A percentile compares a stretch with the other conserved stretches of the same genome.
Conservation (phyloP, 2,797 vertebrate species). For the Enteromius paludinosus region DNA sequence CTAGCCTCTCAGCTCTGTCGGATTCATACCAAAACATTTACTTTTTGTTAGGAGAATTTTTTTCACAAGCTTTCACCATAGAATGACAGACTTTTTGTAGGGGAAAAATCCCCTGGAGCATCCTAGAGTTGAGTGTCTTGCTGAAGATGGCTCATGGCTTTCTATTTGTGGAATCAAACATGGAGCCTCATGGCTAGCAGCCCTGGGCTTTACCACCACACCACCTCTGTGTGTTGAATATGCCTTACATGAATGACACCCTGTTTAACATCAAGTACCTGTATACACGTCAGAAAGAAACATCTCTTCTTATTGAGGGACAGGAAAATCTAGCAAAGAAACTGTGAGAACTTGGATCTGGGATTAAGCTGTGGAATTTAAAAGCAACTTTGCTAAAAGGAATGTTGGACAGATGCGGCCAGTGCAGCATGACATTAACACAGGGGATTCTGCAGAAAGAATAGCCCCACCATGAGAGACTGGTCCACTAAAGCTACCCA, state of each 20-base stretch:
- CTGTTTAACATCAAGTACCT: neutral
- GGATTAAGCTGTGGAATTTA: neutral
- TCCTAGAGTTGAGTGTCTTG: conserved; percentile 11
- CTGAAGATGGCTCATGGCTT: neutral
- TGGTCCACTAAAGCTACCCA: neutral
- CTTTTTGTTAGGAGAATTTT: neutral
- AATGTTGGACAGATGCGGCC: neutral
- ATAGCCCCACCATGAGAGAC: neutral
- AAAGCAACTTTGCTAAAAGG: neutral
- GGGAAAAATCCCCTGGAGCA: neutral
- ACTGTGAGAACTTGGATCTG: neutral
- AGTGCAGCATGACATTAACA: neutral
- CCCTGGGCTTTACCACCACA: neutral
- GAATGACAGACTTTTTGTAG: neutral
- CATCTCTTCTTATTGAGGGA: neutral
- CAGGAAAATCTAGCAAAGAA: neutral
- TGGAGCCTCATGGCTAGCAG: neutral
- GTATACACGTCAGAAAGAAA: neutral
- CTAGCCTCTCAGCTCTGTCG: neutral
- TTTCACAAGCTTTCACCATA: neutral
- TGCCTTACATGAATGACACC: neutral
- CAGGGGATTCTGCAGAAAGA: neutral
- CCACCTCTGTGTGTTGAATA: neutral
- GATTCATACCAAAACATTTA: neutral
- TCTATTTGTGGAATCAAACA: neutral